Evolutionary conservation across 2,888 invertebrate genomes (phyloP), one percentile per base, ranked within the genome.

Genomic region (Cerceris ruficornis): DNA sequence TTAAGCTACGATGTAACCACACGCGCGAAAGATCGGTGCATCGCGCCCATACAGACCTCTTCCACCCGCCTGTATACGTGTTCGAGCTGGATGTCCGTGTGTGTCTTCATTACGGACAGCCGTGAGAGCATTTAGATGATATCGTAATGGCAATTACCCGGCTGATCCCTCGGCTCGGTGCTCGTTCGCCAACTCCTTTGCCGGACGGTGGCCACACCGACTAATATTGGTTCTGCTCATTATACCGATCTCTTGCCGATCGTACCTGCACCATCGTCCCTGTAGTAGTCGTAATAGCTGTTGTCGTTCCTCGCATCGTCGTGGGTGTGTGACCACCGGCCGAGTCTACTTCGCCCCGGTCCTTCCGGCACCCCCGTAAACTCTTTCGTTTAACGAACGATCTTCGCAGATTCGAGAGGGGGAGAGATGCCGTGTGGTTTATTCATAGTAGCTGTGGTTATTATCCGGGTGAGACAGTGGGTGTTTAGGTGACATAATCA

Each of bases 81-180:
- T 71, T 77, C 55, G 28, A 50, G 14, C 58, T 28, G 60, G 61
- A 15, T 68, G 73, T 76, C 79, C 71, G 79, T 86, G 84, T 85
- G 87, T 75, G 81, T 89, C 89, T 88, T 88, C 88, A 86, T 88
- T 87, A 88, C 83, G 81, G 81, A 88, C 82, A 86, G 77, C 86
- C 86, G 88, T 89, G 88, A 89, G 89, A 89, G 88, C 87, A 84
- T 89, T 88, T 87, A 88, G 90, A 89, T 89, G 87, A 87, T 90
- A 90, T 90, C 89, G 86, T 83, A 82, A 85, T 84, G 86, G 88
- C 88, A 89, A 89, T 89, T 89, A 88, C 86, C 84, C 76, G 81
- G 69, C 80, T 77, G 86, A 84, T 87, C 81, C 83, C 70, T 83
- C 81, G 73, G 65, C 80, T 75, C 73, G 75, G 73, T 68, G 82